Evolutionary conservation across 2,797 vertebrate species (phyloP).

Genomic region (Numenius phaeopus): DNA sequence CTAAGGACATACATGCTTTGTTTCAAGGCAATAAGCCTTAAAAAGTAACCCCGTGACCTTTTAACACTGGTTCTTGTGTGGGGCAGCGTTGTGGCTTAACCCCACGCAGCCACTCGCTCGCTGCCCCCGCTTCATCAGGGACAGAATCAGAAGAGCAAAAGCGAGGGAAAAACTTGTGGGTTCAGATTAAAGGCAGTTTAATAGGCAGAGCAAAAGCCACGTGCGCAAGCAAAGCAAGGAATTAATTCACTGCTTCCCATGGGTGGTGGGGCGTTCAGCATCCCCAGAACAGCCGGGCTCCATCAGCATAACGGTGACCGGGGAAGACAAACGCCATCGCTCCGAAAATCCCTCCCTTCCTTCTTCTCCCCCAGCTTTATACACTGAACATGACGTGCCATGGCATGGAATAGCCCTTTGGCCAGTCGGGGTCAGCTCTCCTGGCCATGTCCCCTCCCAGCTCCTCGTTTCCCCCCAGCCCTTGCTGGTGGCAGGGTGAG

Average conservation of each 20-base stretch:
- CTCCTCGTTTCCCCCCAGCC: neutral
- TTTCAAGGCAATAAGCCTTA: neutral
- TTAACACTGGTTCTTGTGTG: accelerated
- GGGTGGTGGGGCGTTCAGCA: neutral
- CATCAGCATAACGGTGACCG: neutral
- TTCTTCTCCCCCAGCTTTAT: neutral
- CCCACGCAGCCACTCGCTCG: neutral
- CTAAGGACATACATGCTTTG: accelerated
- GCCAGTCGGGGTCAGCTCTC: neutral
- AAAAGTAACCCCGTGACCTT: neutral
- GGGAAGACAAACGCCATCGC: neutral
- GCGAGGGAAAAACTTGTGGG: neutral
- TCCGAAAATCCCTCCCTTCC: neutral
- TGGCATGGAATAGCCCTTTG: neutral
- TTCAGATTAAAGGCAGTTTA: neutral
- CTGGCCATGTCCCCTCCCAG: neutral
- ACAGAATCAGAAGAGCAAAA: neutral
- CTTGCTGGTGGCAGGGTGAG: neutral
- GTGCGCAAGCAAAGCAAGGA: neutral
- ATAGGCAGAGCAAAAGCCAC: neutral
- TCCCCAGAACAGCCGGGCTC: neutral
- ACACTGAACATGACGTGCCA: neutral
- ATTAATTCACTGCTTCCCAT: neutral
- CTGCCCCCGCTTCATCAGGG: neutral
- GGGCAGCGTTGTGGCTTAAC: neutral